A percentile compares a stretch with the other conserved stretches of the same genome.
Conservation (phyloP, 2,113 vertebrate species). For the Lamprotornis superbus region DNA sequence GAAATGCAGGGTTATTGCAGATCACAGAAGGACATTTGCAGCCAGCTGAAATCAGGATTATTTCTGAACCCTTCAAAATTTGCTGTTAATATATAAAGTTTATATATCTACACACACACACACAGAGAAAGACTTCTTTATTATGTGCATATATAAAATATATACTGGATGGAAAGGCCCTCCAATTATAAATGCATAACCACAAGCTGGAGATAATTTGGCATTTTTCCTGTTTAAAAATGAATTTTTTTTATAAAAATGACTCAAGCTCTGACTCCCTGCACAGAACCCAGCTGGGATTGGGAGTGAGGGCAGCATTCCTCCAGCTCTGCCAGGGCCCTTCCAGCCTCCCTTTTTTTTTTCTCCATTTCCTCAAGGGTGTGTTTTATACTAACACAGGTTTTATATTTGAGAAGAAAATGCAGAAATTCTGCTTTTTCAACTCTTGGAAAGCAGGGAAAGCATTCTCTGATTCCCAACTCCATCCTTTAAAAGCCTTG, state of each 20-base stretch:
- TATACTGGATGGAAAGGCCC: neutral
- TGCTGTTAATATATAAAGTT: neutral
- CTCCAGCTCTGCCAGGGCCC: neutral
- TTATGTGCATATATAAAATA: constrained; percentile 33
- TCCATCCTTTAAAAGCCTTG: neutral
- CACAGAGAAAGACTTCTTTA: neutral
- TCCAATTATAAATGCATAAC: neutral
- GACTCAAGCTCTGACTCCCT: neutral
- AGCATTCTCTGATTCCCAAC: neutral
- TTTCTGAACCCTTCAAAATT: neutral
- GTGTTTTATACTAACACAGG: neutral
- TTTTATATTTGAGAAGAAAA: neutral
- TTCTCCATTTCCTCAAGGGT: neutral
- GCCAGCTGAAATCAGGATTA: neutral
- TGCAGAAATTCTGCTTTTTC: neutral
- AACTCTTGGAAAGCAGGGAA: neutral
- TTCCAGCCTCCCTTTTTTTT: neutral
- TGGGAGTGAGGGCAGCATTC: neutral
- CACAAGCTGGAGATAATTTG: neutral
- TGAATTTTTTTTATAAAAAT: neutral
- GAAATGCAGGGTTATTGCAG: neutral
- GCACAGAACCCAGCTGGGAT: neutral
- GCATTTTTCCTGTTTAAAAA: neutral
- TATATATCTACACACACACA: neutral
- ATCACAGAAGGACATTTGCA: neutral